Conservation (phyloP, 30 jellyfish, hydroid and myxozoan species). For the Turritopsis rubra region DNA sequence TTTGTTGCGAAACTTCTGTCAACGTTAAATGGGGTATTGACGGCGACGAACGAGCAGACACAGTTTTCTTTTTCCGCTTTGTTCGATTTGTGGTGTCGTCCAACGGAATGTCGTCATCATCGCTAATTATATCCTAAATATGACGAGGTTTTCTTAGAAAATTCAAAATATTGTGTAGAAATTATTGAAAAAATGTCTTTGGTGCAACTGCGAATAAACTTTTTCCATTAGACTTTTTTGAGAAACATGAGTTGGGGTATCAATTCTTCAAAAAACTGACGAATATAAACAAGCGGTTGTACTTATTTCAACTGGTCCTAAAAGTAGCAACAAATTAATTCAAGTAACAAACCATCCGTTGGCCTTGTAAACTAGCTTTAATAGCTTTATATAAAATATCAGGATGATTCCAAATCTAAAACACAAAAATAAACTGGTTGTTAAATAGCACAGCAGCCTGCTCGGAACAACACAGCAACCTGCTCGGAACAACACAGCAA, state of each 20-base stretch:
- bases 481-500: too few relatives aligned
- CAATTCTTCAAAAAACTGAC: too few relatives aligned
- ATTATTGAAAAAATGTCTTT: too few relatives aligned
- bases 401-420: conserved; percentile 95
- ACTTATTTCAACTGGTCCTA: too few relatives aligned
- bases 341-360: conserved; percentile 33
- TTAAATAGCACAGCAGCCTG: too few relatives aligned
- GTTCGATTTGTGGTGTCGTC: conserved; percentile 31
- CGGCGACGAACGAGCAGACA: conserved; percentile 9
- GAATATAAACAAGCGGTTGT: too few relatives aligned
- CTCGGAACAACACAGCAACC: too few relatives aligned
- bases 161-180: too few relatives aligned
- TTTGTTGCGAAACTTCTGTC: background rate
- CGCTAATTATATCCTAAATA: conserved; percentile 22
- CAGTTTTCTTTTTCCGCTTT: conserved; percentile 17
- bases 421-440: background rate
- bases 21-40: background rate
- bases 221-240: background rate
- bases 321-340: background rate
- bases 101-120: conserved; percentile 48
- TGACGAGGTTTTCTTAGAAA: background rate
- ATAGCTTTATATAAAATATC: conserved; percentile 84
- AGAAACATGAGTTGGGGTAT: too few relatives aligned
- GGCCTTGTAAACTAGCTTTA: conserved; percentile 54
- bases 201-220: background rate